Conservation (phyloP, 2,888 invertebrate species). For the Tinea trinotella region DNA sequence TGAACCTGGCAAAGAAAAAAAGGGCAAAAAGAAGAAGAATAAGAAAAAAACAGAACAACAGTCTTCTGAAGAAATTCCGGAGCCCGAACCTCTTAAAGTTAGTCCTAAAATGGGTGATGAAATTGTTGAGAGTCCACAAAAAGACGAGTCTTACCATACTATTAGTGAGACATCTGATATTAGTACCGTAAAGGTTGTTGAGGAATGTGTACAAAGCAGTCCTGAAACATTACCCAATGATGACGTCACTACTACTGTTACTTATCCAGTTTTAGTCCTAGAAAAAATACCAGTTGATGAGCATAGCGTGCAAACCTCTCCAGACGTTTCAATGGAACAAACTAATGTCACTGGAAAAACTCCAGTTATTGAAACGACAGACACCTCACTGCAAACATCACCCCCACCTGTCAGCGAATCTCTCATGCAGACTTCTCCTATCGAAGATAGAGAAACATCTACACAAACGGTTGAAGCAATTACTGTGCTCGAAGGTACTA, state of each 20-base stretch:
- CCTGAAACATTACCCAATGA: slow-evolving; percentile 56
- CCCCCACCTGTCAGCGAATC: slow-evolving; percentile 61
- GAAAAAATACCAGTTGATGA: slow-evolving; percentile 74
- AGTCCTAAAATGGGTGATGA: slow-evolving; percentile 64
- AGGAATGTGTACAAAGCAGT: slow-evolving; percentile 73
- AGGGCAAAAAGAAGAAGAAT: slow-evolving; percentile 61
- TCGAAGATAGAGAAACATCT: slow-evolving; percentile 50
- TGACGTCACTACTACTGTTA: slow-evolving; percentile 67
- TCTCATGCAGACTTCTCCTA: slow-evolving; percentile 75
- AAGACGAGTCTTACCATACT: slow-evolving; percentile 73
- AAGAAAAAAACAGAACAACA: slow-evolving; percentile 55
- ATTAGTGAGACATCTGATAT: slow-evolving; percentile 73
- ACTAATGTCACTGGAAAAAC: slow-evolving; percentile 44
- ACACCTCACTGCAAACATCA: slow-evolving; percentile 67
- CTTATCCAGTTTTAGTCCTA: slow-evolving; percentile 71
- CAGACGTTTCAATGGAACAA: slow-evolving; percentile 49
- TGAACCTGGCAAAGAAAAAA: slow-evolving; percentile 35
- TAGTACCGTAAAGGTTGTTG: slow-evolving; percentile 75
- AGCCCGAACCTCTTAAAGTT: slow-evolving; percentile 41
- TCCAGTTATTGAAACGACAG: slow-evolving; percentile 38
- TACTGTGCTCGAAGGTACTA: slow-evolving; percentile 39
- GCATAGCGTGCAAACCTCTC: slow-evolving; percentile 73
- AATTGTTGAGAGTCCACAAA: slow-evolving; percentile 62
- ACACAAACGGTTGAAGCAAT: slow-evolving; percentile 52
- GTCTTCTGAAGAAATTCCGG: slow-evolving; percentile 26